Evolutionary conservation across 2,797 vertebrate species (phyloP).

Genomic region (Ptychobarbus kaznakovi): DNA sequence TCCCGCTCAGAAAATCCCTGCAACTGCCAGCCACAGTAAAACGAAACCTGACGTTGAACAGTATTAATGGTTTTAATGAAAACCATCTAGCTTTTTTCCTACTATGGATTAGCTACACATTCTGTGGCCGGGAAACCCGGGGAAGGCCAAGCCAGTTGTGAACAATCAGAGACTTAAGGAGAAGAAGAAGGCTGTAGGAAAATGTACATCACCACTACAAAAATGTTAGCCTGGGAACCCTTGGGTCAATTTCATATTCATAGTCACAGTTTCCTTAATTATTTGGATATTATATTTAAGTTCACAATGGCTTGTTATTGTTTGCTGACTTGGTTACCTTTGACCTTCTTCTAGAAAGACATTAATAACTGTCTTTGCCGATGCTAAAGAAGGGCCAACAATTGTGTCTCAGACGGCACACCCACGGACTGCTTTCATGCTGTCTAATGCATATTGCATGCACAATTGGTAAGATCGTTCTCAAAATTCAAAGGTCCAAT

Average conservation of each 20-base stretch:
- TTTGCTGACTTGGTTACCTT: constrained; percentile 29
- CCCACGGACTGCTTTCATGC: background rate
- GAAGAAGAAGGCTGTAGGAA: constrained; percentile 35
- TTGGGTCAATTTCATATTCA: constrained; percentile 18
- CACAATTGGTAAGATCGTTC: background rate
- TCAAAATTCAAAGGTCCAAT: no score
- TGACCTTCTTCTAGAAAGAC: background rate
- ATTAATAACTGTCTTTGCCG: background rate
- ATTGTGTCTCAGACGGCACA: background rate
- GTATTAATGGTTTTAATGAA: constrained; percentile 62
- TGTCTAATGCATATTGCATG: background rate
- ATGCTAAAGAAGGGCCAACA: background rate
- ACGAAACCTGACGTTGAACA: constrained; percentile 40
- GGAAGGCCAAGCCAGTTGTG: constrained; percentile 53
- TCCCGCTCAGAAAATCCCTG: constrained; percentile 34
- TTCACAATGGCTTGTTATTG: constrained; percentile 13
- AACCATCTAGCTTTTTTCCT: constrained; percentile 50
- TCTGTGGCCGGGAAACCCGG: constrained; percentile 32
- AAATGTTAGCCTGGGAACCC: constrained; percentile 24
- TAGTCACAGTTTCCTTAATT: constrained; percentile 43
- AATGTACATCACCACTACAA: constrained; percentile 41
- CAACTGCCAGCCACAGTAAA: constrained; percentile 39
- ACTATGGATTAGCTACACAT: constrained; percentile 42
- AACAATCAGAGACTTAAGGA: constrained; percentile 44
- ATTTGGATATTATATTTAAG: background rate